These are phyloP conservation scores for Hippoglossus hippoglossus DNA, from an alignment of 2,797 vertebrate genomes.

Conservation along the genomic window DNA sequence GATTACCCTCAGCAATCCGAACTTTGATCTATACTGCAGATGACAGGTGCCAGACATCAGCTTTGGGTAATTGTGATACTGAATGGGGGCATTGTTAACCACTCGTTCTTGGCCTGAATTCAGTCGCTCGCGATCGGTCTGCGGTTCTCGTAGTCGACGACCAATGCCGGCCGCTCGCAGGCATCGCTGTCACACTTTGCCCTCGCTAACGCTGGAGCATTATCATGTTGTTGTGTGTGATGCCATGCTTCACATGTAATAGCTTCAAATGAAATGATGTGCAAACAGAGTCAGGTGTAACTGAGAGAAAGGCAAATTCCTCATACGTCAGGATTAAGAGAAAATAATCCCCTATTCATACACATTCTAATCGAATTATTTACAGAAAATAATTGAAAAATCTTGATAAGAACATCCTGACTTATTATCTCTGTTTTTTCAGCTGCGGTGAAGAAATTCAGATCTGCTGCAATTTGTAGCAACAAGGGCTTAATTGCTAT, in stretches of 20 bases:
- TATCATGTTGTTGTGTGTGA: conserved; percentile 3
- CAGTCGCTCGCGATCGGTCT: conserved; percentile 37
- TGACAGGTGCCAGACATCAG: conserved; percentile 81
- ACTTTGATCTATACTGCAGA: conserved; percentile 74
- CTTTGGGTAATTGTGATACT: conserved; percentile 77
- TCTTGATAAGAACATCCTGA: neutral
- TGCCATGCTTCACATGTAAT: conserved; percentile 13
- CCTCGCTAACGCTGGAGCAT: conserved; percentile 16
- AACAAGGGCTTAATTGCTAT: conserved; percentile 33
- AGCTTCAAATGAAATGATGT: neutral
- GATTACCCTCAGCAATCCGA: conserved; percentile 76
- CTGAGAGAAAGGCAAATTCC: conserved; percentile 10
- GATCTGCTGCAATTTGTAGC: conserved; percentile 40
- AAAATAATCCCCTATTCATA: conserved; percentile 30
- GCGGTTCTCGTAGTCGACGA: conserved; percentile 29
- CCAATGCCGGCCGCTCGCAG: conserved; percentile 13
- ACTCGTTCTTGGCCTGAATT: conserved; percentile 47
- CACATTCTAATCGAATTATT: conserved; percentile 35
- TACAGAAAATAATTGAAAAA: conserved; percentile 20
- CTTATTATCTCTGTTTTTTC: conserved; percentile 43
- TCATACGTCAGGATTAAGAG: conserved; percentile 25
- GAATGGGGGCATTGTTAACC: conserved; percentile 69
- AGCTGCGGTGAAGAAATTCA: conserved; percentile 21
- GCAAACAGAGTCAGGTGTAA: conserved; percentile 4
- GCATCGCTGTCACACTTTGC: conserved; percentile 27